Conservation (phyloP, 2,888 invertebrate genomes). For the Suillia variegata region DNA sequence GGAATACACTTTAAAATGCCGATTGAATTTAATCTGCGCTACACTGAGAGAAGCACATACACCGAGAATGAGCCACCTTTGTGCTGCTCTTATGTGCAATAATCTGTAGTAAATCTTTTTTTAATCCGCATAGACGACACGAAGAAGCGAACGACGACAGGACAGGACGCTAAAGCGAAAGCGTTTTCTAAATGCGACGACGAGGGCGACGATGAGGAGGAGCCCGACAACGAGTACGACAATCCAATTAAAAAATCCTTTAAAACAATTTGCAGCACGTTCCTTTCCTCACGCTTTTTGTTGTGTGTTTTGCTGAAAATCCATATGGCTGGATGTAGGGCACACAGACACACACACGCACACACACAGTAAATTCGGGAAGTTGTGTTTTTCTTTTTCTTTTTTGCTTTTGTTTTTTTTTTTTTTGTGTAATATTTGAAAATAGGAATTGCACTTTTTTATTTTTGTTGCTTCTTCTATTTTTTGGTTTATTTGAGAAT, state of each 20-base stretch:
- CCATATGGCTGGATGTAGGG: no score
- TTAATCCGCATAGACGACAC: slow-evolving; percentile 39
- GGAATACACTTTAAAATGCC: no score
- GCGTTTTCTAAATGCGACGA: no score
- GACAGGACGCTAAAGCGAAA: no score
- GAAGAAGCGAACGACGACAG: not conserved
- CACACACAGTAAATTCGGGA: no score
- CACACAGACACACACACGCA: no score
- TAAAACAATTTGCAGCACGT: slow-evolving; percentile 31
- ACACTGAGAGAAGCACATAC: slow-evolving; percentile 16
- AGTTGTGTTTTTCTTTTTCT: no score
- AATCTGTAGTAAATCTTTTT: slow-evolving; percentile 29
- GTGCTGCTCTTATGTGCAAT: slow-evolving; percentile 23
- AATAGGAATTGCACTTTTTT: no score
- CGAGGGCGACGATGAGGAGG: not conserved
- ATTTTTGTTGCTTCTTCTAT: no score
- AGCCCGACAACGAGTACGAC: not conserved
- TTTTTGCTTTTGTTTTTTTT: no score
- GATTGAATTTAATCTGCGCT: slow-evolving; percentile 47
- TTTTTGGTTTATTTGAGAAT: no score
- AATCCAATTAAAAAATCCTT: slow-evolving; percentile 25
- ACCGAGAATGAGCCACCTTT: slow-evolving; percentile 1
- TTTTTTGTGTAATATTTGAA: no score
- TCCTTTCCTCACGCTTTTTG: slow-evolving; percentile 19
- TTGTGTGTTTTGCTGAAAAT: not conserved